Base-by-base conservation (phyloP, 2,113 vertebrate species). In the Pithys albifrons region DNA sequence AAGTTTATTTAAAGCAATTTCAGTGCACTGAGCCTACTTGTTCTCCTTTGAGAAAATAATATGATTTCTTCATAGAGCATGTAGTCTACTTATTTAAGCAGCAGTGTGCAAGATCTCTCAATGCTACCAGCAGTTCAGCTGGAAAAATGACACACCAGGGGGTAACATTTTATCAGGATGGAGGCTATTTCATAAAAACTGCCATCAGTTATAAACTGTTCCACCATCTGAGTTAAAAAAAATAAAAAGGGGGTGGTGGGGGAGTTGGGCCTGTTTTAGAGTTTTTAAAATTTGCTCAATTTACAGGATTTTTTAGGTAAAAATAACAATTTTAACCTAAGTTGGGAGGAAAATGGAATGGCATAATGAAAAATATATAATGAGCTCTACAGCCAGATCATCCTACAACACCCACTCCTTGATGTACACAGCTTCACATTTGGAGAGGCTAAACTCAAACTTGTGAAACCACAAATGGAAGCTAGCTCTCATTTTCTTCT, bases 1-100 rank as follows among this genome's bases (percentile, higher is more conserved):
- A 98, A 97, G 96, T 98, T 97, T 98, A 97, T 97, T 98, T 97
- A 97, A 94, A 97, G 94, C 72, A 95, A 98, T 98, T 97, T 48
- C 89, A 72, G 86, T 97, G 96, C 91, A 48, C 96, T 91, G 91
- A 95, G 96, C 96, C 93, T 96, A 95, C 97, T 97, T 97, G 91
- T 95, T 96, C 94, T 98, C 97, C 97, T 98, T 92, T 92, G 97
- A 98, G 97, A 97, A 98, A 98, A 98, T 96, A 95, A 95, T 95
- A 97, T 86, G 91, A 96, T 96, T 97, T 97, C 96, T 95, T 96
- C 96, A 88, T 76, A 91, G 94, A 97, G 91, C 96, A 97, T 91
- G 91, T 74, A 93, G 97, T 96, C 97, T 97, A 97, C 97, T 98
- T 98, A 97, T 96, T 97, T 96, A 98, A 98, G 96, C 93, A 97